Conservation (phyloP, 2,888 invertebrate genomes). For the Acleris cristana region DNA sequence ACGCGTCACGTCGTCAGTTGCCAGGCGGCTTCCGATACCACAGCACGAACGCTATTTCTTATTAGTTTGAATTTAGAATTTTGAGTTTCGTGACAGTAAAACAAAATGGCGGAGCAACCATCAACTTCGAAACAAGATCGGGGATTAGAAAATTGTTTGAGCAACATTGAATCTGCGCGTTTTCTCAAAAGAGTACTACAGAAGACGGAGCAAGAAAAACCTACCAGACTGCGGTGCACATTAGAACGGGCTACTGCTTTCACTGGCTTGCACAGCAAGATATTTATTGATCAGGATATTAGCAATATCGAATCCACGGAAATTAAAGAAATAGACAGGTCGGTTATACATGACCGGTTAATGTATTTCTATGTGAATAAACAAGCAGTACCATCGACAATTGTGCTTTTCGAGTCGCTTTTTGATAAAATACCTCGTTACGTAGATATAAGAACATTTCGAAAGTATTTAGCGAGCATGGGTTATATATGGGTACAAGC, state of each 20-base stretch:
- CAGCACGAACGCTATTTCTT: not conserved
- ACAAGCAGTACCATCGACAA: slow-evolving; percentile 46
- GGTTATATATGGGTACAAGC: slow-evolving; percentile 53
- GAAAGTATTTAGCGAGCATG: slow-evolving; percentile 49
- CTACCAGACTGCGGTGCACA: not conserved
- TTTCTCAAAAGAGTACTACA: slow-evolving; percentile 25
- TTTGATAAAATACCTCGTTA: slow-evolving; percentile 43
- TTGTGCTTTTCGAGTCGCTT: slow-evolving; percentile 44
- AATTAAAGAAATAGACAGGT: slow-evolving; percentile 43
- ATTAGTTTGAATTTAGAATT: not conserved
- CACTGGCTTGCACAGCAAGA: slow-evolving; percentile 19
- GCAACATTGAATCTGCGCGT: slow-evolving; percentile 27
- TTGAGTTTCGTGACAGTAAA: not conserved
- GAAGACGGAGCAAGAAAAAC: slow-evolving; percentile 13
- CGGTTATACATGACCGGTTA: slow-evolving; percentile 44
- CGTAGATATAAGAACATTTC: slow-evolving; percentile 50
- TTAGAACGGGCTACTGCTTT: not conserved
- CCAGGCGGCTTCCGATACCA: not conserved
- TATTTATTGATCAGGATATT: not conserved
- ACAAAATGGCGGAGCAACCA: slow-evolving; percentile 23
- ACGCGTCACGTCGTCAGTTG: slow-evolving; percentile 13
- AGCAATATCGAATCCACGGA: not conserved
- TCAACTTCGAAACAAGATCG: slow-evolving; percentile 7
- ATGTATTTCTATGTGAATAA: slow-evolving; percentile 42
- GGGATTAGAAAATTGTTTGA: slow-evolving; percentile 3